phyloP scores from a whole-genome alignment of 2,797 vertebrate genomes.

The Eulemur albifrons region DNA sequence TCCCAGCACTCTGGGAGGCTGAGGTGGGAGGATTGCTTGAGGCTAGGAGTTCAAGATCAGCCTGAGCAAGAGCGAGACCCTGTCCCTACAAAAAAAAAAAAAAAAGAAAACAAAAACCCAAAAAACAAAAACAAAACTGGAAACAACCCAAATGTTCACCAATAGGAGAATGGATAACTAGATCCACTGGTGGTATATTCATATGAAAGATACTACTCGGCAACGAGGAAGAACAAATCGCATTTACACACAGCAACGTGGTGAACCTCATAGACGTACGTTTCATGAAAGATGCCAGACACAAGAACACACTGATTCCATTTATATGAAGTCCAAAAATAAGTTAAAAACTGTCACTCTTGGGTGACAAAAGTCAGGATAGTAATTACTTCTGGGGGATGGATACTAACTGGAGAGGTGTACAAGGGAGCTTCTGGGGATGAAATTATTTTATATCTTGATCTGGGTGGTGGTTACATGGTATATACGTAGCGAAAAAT shows the following conservation, averaged over 20 bases:
- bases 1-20: too few species aligned
- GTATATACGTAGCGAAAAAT: neutral
- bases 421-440: neutral
- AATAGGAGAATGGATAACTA: neutral
- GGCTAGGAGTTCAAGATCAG: too few species aligned
- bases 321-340: neutral
- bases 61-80: too few species aligned
- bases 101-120: too few species aligned
- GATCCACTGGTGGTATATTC: neutral
- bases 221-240: neutral
- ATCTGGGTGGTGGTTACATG: neutral
- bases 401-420: neutral
- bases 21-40: too few species aligned
- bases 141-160: too few species aligned
- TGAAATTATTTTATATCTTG: neutral
- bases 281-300: neutral
- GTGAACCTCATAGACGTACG: neutral
- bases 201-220: neutral
- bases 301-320: neutral
- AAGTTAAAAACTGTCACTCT: neutral
- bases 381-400: neutral
- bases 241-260: neutral
- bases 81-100: too few species aligned
- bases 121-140: too few species aligned
- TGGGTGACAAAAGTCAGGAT: neutral